phyloP scores from a whole-genome alignment of 2,888 invertebrate species.

The Theodoxus fluviatilis region DNA sequence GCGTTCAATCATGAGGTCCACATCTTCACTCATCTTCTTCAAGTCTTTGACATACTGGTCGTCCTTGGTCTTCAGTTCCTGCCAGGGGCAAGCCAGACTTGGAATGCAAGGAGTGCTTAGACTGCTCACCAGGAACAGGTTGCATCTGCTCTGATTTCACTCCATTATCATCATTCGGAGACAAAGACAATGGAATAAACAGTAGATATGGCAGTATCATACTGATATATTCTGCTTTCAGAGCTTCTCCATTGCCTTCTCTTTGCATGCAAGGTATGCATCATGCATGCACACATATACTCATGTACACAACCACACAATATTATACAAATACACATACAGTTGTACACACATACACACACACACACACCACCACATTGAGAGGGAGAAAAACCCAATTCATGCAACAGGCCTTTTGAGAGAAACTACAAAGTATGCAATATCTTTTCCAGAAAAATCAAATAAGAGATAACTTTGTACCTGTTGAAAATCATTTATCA shows the following conservation, averaged over 20 bases:
- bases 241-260: no score
- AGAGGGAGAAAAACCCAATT: neutral
- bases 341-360: neutral
- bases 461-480: constrained; percentile 35
- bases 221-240: no score
- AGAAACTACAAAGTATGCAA: no score
- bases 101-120: no score
- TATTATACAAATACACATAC: neutral
- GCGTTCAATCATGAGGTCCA: constrained; percentile 81
- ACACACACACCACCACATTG: neutral
- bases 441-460: neutral
- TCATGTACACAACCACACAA: neutral
- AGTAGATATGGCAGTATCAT: neutral
- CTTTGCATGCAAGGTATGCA: no score
- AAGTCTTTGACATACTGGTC: constrained; percentile 73
- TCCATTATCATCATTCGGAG: no score
- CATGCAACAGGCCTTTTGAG: neutral
- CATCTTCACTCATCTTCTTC: constrained; percentile 79
- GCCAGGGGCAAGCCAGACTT: constrained; percentile 31
- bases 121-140: no score
- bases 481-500: constrained; percentile 65
- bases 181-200: neutral
- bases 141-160: no score
- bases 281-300: constrained; percentile 7
- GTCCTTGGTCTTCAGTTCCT: constrained; percentile 78